Conservation (phyloP, 2,113 vertebrate species). For the Symphodus melops region DNA sequence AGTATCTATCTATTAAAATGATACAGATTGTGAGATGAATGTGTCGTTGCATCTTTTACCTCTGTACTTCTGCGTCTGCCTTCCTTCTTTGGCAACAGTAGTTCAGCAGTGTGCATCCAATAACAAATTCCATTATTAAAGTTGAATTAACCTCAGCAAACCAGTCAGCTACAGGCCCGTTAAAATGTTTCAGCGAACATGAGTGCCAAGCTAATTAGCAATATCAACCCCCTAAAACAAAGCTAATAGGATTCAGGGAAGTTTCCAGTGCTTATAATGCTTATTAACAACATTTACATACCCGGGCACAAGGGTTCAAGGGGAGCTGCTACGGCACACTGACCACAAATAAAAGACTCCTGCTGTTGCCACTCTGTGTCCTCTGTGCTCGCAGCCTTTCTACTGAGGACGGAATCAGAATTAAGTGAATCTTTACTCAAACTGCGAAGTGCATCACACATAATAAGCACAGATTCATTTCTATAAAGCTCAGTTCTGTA, state of each 20-base stretch:
- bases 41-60: too few species aligned
- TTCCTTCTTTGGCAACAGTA: too few species aligned
- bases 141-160: not conserved
- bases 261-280: not conserved
- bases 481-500: not conserved
- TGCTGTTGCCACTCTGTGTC: constrained; percentile 1
- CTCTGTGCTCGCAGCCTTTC: constrained; percentile 20
- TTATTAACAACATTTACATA: not conserved
- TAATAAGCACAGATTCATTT: not conserved
- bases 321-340: constrained; percentile 1
- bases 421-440: not conserved
- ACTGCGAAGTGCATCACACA: constrained; percentile 5
- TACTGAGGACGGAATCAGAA: constrained; percentile 8
- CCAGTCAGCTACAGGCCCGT: not conserved
- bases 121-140: not conserved
- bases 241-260: not conserved
- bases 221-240: not conserved
- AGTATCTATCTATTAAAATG: too few species aligned
- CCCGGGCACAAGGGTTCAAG: constrained; percentile 1
- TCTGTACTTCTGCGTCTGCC: too few species aligned
- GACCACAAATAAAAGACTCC: not conserved
- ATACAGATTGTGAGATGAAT: too few species aligned
- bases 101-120: not conserved
- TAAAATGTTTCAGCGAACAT: not conserved
- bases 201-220: not conserved